A percentile compares a stretch with the other conserved stretches of the same genome.
Conservation (phyloP, 2,888 invertebrate species). For the Orthosia gothica region DNA sequence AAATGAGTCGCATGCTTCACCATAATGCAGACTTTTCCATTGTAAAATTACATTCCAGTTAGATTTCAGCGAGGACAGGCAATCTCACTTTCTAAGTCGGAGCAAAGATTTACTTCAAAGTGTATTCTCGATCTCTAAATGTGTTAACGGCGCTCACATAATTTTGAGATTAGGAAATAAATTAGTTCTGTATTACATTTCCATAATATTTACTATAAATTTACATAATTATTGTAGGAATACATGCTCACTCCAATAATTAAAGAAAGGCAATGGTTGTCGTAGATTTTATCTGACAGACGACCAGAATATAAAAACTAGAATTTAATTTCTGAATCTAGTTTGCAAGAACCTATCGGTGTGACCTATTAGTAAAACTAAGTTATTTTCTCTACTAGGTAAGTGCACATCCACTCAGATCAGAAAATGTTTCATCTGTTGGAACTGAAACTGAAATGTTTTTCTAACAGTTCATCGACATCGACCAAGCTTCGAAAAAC, state of each 20-base stretch:
- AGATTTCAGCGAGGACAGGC: not conserved
- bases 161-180: not conserved
- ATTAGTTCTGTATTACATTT: too few species aligned
- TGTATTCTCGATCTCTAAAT: too few species aligned
- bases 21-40: slow-evolving; percentile 10
- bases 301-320: not conserved
- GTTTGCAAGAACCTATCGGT: not conserved
- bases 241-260: too few species aligned
- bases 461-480: not conserved
- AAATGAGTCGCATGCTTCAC: slow-evolving; percentile 13
- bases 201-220: too few species aligned
- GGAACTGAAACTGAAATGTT: not conserved
- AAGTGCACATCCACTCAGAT: not conserved
- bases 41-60: slow-evolving; percentile 26
- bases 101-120: not conserved
- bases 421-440: not conserved
- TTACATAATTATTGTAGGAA: too few species aligned
- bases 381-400: too few species aligned
- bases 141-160: not conserved
- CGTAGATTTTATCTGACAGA: not conserved
- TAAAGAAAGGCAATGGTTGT: too few species aligned
- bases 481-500: not conserved
- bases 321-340: not conserved
- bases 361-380: not conserved
- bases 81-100: not conserved